Conservation (phyloP, 2,113 vertebrate genomes). For the Panthera leo region DNA sequence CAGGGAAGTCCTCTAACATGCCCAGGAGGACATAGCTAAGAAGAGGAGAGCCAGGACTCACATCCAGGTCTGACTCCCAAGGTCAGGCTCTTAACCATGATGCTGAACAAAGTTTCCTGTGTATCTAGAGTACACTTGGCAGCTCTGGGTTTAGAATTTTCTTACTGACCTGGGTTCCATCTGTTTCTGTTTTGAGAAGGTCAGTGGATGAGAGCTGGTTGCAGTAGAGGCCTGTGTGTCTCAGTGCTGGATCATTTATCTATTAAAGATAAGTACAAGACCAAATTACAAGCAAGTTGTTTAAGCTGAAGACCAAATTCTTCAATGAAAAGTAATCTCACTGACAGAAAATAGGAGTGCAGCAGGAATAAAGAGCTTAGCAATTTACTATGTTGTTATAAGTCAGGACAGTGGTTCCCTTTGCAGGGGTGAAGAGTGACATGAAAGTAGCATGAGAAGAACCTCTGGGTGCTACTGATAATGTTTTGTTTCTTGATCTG, state of each 20-base stretch:
- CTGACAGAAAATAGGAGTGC: background rate
- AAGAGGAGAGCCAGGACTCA: background rate
- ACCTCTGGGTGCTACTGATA: background rate
- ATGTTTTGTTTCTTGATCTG: background rate
- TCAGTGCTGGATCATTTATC: constrained; percentile 85
- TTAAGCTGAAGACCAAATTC: constrained; percentile 38
- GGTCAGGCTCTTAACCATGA: background rate
- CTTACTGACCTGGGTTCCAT: constrained; percentile 88
- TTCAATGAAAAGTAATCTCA: constrained; percentile 27
- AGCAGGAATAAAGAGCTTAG: constrained; percentile 19
- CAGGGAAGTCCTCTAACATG: background rate
- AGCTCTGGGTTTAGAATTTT: constrained; percentile 63
- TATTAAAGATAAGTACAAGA: constrained; percentile 64
- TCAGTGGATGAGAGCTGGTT: constrained; percentile 87
- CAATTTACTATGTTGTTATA: background rate
- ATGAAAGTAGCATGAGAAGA: background rate
- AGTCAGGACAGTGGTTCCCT: background rate
- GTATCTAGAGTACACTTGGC: constrained; percentile 33
- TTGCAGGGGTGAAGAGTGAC: background rate
- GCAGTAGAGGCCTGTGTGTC: constrained; percentile 87
- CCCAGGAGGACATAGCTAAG: background rate
- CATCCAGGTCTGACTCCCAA: background rate
- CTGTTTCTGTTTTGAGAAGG: constrained; percentile 87
- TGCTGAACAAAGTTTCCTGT: background rate
- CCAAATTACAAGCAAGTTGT: constrained; percentile 54